Base-by-base conservation (phyloP, 2,113 vertebrate species). In the Numenius arquata region DNA sequence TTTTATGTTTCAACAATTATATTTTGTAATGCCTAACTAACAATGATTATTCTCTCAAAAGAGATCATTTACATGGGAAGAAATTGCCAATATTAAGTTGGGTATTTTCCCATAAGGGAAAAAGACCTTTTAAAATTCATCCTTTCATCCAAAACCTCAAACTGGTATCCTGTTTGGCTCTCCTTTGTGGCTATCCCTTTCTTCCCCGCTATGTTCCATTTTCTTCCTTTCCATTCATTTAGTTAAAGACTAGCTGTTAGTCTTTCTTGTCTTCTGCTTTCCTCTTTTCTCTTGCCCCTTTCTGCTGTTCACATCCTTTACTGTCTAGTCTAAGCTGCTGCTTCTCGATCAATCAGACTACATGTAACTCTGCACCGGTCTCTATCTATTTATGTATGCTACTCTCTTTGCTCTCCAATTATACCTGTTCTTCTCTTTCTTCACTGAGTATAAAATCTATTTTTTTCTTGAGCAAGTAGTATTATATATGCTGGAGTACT, bases 1-100 rank as follows among this genome's bases (percentile, higher is more conserved):
- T 90, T 93, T 76, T 79, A 76, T 45, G 27, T 79, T 94, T 94
- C 45, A 87, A 56, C 19, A 76, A 77, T 92, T 89, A 59, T 79
- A 82, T 95, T 93, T 95, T 94, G 45, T 59, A 87, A 75, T 59
- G 70, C 6, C 0, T 78, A 89, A 70, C 75, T 67, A 84, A 45
- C n/a, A 94, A 72, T 53, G 13, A 71, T 84, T 81, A 80, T 84
- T 94, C 7, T 78, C 26, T 84, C 55, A 88, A 84, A 89, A 66
- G 21, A 78, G 21, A 53, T 50, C 4, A 92, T 78, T 95, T 84
- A 53, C 17, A 36, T 58, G 22, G 19, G 15, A 88, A 73, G 23
- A 86, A 86, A 94, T 73, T 73, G 13, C 14, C 26, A 47, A 47
- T 86, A 92, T 48, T 89, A 85, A 50, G 12, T 55, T 83, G 18